phyloP scores from a whole-genome alignment of 2,888 invertebrate genomes.

The Pseudococcus jackbeardsleyi region DNA sequence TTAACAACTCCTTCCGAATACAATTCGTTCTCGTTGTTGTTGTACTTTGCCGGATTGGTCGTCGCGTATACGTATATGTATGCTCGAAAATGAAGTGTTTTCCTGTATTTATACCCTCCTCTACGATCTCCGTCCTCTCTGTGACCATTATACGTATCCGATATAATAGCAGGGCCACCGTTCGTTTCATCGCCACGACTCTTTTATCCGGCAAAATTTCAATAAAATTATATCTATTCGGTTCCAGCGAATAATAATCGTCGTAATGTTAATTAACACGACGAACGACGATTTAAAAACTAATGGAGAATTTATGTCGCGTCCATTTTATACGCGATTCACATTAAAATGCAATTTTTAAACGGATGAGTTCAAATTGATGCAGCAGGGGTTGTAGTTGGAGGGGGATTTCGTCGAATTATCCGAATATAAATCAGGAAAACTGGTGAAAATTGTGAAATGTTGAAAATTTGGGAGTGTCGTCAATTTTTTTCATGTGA shows the following conservation, averaged over 20 bases:
- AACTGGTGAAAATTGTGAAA: too few relatives aligned
- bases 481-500: too few relatives aligned
- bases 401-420: too few relatives aligned
- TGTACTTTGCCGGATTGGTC: not conserved
- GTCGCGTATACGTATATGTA: not conserved
- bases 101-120: not conserved
- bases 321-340: too few relatives aligned
- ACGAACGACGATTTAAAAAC: too few relatives aligned
- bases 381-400: too few relatives aligned
- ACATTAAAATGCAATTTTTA: too few relatives aligned
- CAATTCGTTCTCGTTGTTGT: slow-evolving; percentile 1
- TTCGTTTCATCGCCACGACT: not conserved
- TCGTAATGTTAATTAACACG: not conserved
- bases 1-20: not conserved
- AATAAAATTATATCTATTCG: not conserved
- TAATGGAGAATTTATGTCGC: too few relatives aligned
- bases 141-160: not conserved
- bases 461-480: too few relatives aligned
- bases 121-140: not conserved
- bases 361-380: too few relatives aligned
- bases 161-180: not conserved
- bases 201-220: slow-evolving; percentile 8
- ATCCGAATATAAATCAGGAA: too few relatives aligned
- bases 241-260: not conserved
- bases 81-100: not conserved